Conservation (phyloP, 2,113 vertebrate species). For the Herpetotheres cachinnans region DNA sequence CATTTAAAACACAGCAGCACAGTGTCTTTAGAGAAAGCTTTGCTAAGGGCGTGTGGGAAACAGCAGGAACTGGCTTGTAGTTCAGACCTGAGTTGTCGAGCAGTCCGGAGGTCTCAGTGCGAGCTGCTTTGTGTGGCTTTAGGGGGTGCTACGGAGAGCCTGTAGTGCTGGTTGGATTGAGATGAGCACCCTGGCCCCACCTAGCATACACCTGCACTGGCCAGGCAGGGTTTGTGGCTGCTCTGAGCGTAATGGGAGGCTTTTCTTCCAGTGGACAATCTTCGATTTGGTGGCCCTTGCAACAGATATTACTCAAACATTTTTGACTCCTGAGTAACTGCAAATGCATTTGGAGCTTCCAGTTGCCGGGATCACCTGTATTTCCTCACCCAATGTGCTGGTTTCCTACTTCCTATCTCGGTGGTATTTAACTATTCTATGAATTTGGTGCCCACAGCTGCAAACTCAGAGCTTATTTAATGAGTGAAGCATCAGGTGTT, state of each 20-base stretch:
- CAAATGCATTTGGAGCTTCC: background rate
- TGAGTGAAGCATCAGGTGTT: background rate
- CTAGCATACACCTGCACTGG: background rate
- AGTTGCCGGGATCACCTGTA: background rate
- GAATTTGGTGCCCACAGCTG: background rate
- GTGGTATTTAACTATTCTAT: background rate
- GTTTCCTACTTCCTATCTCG: background rate
- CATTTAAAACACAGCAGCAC: background rate
- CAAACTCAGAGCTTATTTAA: background rate
- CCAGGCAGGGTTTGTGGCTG: background rate
- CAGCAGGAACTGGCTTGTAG: background rate
- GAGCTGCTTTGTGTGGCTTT: background rate
- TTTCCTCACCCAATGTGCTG: background rate
- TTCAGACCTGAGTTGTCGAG: background rate
- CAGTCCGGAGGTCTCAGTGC: accelerated
- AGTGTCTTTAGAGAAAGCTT: background rate
- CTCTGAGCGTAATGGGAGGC: background rate
- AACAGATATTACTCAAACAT: background rate
- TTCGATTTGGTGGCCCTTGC: background rate
- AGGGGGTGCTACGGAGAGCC: background rate
- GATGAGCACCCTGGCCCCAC: background rate
- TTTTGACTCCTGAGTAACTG: background rate
- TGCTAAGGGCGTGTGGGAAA: background rate
- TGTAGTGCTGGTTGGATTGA: background rate
- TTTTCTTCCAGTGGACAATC: background rate